These are phyloP conservation scores for Scaptomyza montana DNA, from an alignment of 1,140 invertebrate genomes.

Conservation along the genomic window DNA sequence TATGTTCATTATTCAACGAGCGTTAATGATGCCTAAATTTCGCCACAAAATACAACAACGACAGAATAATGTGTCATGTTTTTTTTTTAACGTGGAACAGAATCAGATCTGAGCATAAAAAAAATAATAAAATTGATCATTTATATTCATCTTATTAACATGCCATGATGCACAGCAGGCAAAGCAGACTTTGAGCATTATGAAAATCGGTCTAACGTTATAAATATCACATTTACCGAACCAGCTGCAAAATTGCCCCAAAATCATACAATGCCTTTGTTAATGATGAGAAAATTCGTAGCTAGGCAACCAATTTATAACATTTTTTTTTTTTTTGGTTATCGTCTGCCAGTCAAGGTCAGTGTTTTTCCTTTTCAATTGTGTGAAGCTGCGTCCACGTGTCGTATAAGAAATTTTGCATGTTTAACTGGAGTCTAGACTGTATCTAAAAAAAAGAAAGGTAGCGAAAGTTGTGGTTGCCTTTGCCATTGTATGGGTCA, in stretches of 20 bases:
- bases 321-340: slow-evolving; percentile 5
- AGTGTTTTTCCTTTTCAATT: slow-evolving; percentile 12
- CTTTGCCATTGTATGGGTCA: slow-evolving; percentile 62
- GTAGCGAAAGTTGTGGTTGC: neutral
- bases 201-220: slow-evolving; percentile 34
- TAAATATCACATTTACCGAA: slow-evolving; percentile 48
- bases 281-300: slow-evolving; percentile 40
- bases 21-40: slow-evolving; percentile 52
- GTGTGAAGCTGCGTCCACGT: slow-evolving; percentile 21
- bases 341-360: slow-evolving; percentile 28
- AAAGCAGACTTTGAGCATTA: slow-evolving; percentile 24
- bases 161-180: slow-evolving; percentile 14
- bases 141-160: slow-evolving; percentile 41
- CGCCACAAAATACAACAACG: slow-evolving; percentile 6
- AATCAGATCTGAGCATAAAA: slow-evolving; percentile 33
- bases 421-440: slow-evolving; percentile 35
- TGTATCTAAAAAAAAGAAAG: neutral
- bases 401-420: slow-evolving; percentile 64
- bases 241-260: slow-evolving; percentile 8
- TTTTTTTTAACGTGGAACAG: slow-evolving; percentile 12
- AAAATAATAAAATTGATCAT: slow-evolving; percentile 40
- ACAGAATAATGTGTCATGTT: slow-evolving; percentile 20
- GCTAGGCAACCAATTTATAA: slow-evolving; percentile 17
- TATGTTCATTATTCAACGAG: slow-evolving; percentile 44
- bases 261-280: slow-evolving; percentile 8